Evolutionary conservation across 1,140 invertebrate genomes (phyloP).

Genomic region (Pomphorhynchus laevis): DNA sequence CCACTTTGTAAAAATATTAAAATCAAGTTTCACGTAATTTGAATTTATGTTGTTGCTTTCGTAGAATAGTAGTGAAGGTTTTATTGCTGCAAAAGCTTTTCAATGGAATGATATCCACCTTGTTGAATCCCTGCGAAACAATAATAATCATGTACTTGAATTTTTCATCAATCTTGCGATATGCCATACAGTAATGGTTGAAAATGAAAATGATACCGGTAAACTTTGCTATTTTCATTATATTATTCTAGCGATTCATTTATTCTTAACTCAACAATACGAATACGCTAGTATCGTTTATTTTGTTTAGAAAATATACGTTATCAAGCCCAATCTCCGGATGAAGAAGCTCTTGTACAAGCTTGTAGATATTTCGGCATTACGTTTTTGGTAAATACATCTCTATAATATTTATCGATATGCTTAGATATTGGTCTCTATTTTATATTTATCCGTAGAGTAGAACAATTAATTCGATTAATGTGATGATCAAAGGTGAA

Average conservation of each 20-base stretch:
- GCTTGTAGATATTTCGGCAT: slow-evolving; percentile 72
- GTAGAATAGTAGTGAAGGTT: no score
- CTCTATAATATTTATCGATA: no score
- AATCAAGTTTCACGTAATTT: no score
- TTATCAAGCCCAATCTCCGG: slow-evolving; percentile 68
- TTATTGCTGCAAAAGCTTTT: no score
- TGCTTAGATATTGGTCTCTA: no score
- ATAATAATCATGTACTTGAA: background rate
- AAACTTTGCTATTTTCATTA: slow-evolving; percentile 20
- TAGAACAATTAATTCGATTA: no score
- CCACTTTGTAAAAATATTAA: no score
- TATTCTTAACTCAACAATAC: no score
- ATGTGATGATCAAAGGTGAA: slow-evolving; percentile 13
- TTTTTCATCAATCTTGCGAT: slow-evolving; percentile 7
- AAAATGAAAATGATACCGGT: background rate
- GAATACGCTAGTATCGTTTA: no score
- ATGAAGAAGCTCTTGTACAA: slow-evolving; percentile 74
- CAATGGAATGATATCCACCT: background rate
- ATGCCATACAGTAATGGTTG: slow-evolving; percentile 9
- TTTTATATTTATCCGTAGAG: no score
- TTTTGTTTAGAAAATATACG: slow-evolving; percentile 31
- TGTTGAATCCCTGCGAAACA: background rate
- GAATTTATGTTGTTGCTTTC: no score
- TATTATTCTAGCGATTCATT: no score
- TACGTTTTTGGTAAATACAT: slow-evolving; percentile 2